A percentile compares a stretch with the other conserved stretches of the same genome.
These are phyloP conservation scores for Pantala flavescens DNA, from an alignment of 1,140 invertebrate species.

Conservation along the genomic window DNA sequence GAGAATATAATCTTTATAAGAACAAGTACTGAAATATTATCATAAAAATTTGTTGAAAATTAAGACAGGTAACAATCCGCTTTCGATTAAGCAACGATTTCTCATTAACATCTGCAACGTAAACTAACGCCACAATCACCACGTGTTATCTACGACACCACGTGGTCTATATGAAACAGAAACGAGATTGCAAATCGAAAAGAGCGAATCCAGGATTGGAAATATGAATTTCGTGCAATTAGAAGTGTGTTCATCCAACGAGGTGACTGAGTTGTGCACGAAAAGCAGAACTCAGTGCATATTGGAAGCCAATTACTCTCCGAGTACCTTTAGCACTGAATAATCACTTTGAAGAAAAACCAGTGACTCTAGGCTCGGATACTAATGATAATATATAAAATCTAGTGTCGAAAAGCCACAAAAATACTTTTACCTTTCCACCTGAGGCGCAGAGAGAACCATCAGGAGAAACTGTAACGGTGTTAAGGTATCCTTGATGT, in stretches of 20 bases:
- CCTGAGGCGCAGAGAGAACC: conserved; percentile 98
- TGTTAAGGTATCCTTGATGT: conserved; percentile 95
- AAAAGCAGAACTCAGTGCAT: not conserved
- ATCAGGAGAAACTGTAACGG: conserved; percentile 98
- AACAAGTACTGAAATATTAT: no score
- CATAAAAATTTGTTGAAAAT: conserved; percentile 16
- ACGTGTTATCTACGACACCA: no score
- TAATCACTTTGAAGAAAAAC: not conserved
- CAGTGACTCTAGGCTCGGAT: conserved; percentile 1
- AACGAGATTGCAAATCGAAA: no score
- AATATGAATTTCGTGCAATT: no score
- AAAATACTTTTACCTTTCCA: conserved; percentile 68
- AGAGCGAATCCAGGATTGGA: no score
- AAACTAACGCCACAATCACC: no score
- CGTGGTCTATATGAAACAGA: no score
- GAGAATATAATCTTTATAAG: no score
- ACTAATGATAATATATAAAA: not conserved
- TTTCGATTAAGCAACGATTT: no score
- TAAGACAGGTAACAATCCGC: no score
- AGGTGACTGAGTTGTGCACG: not conserved
- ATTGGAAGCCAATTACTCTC: not conserved
- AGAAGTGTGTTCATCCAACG: no score
- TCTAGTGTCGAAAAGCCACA: not conserved
- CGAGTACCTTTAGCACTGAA: not conserved
- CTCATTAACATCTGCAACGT: no score